Evolutionary conservation across 2,888 invertebrate species (phyloP).

Genomic region (Erebia aethiops): DNA sequence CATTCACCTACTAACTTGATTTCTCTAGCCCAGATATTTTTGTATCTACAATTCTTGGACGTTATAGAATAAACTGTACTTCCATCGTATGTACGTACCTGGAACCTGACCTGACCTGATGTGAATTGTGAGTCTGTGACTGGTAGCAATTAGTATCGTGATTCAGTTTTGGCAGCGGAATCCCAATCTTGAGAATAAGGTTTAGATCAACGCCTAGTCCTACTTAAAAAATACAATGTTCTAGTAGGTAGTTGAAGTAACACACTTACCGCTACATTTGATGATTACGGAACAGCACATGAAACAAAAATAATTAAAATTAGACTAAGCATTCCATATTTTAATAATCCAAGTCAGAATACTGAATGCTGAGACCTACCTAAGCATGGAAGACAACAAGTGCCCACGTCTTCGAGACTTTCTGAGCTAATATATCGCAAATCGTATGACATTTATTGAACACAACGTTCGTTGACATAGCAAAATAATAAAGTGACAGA

Average conservation of each 20-base stretch:
- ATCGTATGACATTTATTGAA: constrained; percentile 59
- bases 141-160: no score
- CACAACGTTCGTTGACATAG: constrained; percentile 29
- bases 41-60: no score
- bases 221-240: neutral
- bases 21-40: constrained; percentile 24
- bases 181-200: neutral
- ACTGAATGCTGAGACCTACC: constrained; percentile 44
- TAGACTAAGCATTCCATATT: constrained; percentile 11
- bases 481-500: constrained; percentile 32
- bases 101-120: no score
- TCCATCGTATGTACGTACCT: no score
- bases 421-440: constrained; percentile 65
- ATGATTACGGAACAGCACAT: constrained; percentile 64
- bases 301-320: constrained; percentile 61
- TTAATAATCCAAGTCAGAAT: neutral
- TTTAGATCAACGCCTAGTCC: neutral
- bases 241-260: neutral
- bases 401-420: constrained; percentile 70
- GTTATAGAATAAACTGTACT: no score
- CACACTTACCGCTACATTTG: constrained; percentile 70
- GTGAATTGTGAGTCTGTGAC: no score
- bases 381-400: constrained; percentile 75
- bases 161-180: neutral
- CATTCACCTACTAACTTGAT: constrained; percentile 31